Base-by-base conservation (phyloP, 1,140 invertebrate species). In the Eufriesea mexicana region DNA sequence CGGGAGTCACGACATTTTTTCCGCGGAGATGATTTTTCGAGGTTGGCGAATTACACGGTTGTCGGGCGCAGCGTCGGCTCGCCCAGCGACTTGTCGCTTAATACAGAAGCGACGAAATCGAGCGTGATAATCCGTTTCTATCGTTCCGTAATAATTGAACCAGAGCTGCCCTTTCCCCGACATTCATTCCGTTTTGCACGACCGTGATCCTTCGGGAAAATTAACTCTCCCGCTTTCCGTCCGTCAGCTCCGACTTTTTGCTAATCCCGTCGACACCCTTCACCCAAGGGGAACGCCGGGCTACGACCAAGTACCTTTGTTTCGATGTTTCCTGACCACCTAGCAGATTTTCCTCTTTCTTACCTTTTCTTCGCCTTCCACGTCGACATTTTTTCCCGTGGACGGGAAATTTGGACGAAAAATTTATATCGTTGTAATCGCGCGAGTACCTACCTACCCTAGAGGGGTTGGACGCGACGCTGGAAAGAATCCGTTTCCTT, bases 1-100 rank as follows among this genome's bases (percentile, higher is more conserved):
- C 35, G 28, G 62, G 86, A 86, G 82, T 70, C 84, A 84, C 82
- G 90, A 91, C 89, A 88, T 87, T 92, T 92, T 90, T 93, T 93
- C 89, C 92, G 84, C 86, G 85, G 88, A 88, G 91, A 88, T 91
- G 89, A 86, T 80, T 92, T 89, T 87, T 89, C 89, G 86, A 80
- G 91, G 87, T 87, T 89, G 82, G 83, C 91, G 91, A 93, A 94
- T 94, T 93, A 93, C 90, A 94, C 92, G 93, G 84, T 91, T 94
- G 93, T 94, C 92, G 92, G 85, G 51, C 83, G 89, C 93, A 94
- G 90, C 71, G 75, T 85, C 59, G 85, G 57, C 61, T 84, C 78
- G 80, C 59, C 35, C 73, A 57, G 57, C 51, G 35, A 80, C 79
- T 83, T 64, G 66, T 73, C 86, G 86, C 55, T 88, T 77, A 78